Conservation (phyloP, 2,888 invertebrate genomes). For the Oscheius sp. region DNA sequence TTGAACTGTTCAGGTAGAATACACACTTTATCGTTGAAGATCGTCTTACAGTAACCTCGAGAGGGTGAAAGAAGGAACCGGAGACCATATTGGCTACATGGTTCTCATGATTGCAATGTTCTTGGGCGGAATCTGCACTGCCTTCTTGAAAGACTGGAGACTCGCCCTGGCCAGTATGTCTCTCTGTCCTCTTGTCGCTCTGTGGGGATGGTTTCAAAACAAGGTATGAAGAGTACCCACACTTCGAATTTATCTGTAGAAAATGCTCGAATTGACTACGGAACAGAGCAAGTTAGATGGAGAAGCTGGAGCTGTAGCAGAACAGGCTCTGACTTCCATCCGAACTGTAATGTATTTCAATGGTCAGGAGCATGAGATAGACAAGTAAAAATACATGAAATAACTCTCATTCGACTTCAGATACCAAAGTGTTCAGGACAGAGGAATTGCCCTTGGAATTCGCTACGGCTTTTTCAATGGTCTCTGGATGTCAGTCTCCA, state of each 20-base stretch:
- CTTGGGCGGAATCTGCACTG: conserved; percentile 41
- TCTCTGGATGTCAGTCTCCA: conserved; percentile 68
- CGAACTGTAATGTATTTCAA: conserved; percentile 28
- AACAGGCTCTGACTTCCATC: conserved; percentile 25
- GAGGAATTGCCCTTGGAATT: conserved; percentile 50
- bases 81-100: conserved; percentile 49
- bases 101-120: conserved; percentile 16
- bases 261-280: not conserved
- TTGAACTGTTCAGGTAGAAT: conserved; percentile 76
- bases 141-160: conserved; percentile 64
- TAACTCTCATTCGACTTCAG: not conserved
- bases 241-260: not conserved
- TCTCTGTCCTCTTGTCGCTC: conserved; percentile 65
- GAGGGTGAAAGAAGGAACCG: conserved; percentile 70
- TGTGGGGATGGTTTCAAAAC: conserved; percentile 47
- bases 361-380: conserved; percentile 28
- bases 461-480: conserved; percentile 62
- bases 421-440: conserved; percentile 9
- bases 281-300: conserved; percentile 17
- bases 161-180: conserved; percentile 69
- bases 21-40: conserved; percentile 34
- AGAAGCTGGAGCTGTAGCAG: conserved; percentile 11
- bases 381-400: conserved; percentile 31
- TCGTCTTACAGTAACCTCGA: conserved; percentile 67
- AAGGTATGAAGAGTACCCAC: not conserved